phyloP scores from a whole-genome alignment of 2,888 invertebrate species.

The Conops quadrifasciatus region DNA sequence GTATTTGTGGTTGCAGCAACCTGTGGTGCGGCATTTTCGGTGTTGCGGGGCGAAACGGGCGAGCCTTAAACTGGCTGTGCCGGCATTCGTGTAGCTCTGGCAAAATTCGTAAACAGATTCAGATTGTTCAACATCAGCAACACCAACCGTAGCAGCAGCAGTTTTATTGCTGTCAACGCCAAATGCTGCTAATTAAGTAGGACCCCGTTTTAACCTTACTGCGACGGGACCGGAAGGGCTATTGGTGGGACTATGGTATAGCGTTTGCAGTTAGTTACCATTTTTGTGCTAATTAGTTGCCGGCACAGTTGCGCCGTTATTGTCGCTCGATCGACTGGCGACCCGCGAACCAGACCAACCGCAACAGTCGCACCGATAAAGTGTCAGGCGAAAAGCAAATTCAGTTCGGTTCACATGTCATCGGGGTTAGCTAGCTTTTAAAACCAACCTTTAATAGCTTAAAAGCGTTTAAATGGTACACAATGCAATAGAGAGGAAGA shows the following conservation, averaged over 20 bases:
- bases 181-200: conserved; percentile 19
- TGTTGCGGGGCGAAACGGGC: no score
- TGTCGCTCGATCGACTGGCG: neutral
- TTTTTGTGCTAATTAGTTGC: conserved; percentile 21
- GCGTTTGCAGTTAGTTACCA: neutral
- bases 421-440: conserved; percentile 10
- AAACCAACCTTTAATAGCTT: neutral
- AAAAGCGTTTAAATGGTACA: neutral
- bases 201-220: conserved; percentile 9
- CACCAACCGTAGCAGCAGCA: neutral
- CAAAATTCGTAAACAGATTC: neutral
- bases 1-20: neutral
- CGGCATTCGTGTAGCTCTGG: neutral
- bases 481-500: neutral
- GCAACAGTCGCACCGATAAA: conserved; percentile 6
- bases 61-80: no score
- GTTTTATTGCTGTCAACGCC: neutral
- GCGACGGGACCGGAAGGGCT: no score
- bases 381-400: conserved; percentile 31
- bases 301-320: neutral
- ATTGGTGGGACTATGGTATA: neutral
- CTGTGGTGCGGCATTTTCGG: neutral
- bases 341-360: neutral
- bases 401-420: conserved; percentile 36
- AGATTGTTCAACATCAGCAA: conserved; percentile 8